These are phyloP conservation scores for Zoroaster sp. DNA, from an alignment of 53 echinoderm and acorn worm species.

Conservation along the genomic window DNA sequence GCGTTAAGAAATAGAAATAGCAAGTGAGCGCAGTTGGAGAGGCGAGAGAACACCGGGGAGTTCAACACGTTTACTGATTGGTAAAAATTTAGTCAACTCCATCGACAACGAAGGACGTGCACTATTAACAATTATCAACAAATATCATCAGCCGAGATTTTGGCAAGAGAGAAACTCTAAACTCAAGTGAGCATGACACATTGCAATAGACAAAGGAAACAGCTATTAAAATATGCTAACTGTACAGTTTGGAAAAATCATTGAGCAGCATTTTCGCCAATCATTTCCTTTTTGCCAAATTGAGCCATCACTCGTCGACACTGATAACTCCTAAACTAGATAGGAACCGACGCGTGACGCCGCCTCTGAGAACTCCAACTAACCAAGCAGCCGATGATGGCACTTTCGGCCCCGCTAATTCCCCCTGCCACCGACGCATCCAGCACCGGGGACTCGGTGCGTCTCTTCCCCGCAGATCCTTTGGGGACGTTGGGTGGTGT, in stretches of 20 bases:
- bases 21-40: no score
- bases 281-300: not conserved
- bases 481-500: not conserved
- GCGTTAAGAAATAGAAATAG: no score
- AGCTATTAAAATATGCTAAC: not conserved
- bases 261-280: not conserved
- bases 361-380: not conserved
- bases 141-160: no score
- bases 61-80: no score
- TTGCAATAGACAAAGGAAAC: not conserved
- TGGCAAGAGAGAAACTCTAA: not conserved
- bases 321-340: slow-evolving; percentile 19
- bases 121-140: no score
- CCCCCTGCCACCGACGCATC: not conserved
- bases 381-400: not conserved
- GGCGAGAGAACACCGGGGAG: no score
- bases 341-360: slow-evolving; percentile 25
- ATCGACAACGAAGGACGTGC: no score
- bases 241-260: no score
- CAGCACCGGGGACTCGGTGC: not conserved
- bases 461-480: not conserved
- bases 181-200: not conserved
- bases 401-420: not conserved
- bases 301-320: slow-evolving; percentile 22
- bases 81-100: no score